Evolutionary conservation across 53 echinoderm and acorn worm genomes (phyloP).

Genomic region (Henricia sp.): DNA sequence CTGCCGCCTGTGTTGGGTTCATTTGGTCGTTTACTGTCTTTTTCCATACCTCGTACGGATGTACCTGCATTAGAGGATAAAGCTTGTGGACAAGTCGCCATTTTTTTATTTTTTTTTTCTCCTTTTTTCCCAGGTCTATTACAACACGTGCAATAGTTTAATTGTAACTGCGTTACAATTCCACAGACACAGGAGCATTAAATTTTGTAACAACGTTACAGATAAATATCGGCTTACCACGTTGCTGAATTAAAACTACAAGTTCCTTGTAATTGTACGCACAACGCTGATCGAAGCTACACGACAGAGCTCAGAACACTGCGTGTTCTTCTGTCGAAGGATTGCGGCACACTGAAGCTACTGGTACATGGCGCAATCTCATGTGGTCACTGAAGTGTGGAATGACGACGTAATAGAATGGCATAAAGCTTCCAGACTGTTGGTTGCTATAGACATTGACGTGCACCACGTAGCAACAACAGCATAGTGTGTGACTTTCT

Average conservation of each 20-base stretch:
- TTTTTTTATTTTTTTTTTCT: too few species aligned
- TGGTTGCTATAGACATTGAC: too few species aligned
- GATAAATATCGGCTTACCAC: background rate
- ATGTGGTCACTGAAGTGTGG: slow-evolving; percentile 65
- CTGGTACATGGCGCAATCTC: slow-evolving; percentile 56
- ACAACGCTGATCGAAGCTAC: slow-evolving; percentile 18
- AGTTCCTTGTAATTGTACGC: background rate
- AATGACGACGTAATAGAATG: slow-evolving; percentile 47
- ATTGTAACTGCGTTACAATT: too few species aligned
- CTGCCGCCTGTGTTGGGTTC: background rate
- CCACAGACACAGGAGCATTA: too few species aligned
- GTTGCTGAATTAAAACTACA: background rate
- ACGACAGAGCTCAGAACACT: slow-evolving; percentile 21
- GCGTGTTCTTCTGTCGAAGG: slow-evolving; percentile 36
- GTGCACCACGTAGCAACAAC: too few species aligned
- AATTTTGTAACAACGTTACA: too few species aligned
- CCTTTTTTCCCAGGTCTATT: too few species aligned
- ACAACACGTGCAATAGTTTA: too few species aligned
- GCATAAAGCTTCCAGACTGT: too few species aligned
- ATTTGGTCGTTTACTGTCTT: background rate
- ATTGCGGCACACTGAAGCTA: slow-evolving; percentile 47
- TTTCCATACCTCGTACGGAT: too few species aligned
- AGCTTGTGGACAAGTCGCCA: too few species aligned
- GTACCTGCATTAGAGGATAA: background rate
- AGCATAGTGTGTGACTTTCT: too few species aligned